Percentiles rank a stretch among this genome's conserved stretches.
Conservation (phyloP, 2,113 vertebrate species). For the Calidris pugnax region DNA sequence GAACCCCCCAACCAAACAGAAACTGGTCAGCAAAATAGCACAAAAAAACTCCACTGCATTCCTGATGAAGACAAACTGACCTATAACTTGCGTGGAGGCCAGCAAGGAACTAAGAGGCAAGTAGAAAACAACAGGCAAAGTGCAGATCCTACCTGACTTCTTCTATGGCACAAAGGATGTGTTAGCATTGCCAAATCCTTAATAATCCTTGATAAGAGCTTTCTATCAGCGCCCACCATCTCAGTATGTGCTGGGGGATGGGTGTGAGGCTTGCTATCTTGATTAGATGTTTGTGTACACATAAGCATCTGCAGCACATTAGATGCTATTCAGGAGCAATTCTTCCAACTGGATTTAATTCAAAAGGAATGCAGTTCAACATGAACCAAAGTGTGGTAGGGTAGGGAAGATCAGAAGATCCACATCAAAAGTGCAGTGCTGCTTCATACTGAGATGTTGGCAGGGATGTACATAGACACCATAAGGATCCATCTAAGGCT, state of each 20-base stretch:
- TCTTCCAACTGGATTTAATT: background rate
- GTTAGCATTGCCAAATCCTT: background rate
- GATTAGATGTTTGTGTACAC: background rate
- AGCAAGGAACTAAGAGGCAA: background rate
- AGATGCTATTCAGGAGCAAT: background rate
- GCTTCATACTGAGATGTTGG: background rate
- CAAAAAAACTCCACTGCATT: accelerated
- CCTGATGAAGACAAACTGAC: background rate
- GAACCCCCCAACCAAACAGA: background rate
- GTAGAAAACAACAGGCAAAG: background rate
- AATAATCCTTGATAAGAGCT: background rate
- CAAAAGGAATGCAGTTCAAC: background rate
- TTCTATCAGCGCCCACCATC: background rate
- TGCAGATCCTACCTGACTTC: background rate
- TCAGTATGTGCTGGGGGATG: background rate
- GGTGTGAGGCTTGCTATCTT: no score
- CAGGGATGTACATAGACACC: background rate
- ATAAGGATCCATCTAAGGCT: background rate
- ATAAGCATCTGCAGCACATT: background rate
- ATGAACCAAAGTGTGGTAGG: background rate
- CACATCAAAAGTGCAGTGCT: background rate
- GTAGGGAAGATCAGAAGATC: background rate
- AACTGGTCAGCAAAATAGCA: background rate
- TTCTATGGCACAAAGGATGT: background rate
- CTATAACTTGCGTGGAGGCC: background rate